Conservation (phyloP, 2,888 invertebrate genomes). For the Anthoptus insignis region DNA sequence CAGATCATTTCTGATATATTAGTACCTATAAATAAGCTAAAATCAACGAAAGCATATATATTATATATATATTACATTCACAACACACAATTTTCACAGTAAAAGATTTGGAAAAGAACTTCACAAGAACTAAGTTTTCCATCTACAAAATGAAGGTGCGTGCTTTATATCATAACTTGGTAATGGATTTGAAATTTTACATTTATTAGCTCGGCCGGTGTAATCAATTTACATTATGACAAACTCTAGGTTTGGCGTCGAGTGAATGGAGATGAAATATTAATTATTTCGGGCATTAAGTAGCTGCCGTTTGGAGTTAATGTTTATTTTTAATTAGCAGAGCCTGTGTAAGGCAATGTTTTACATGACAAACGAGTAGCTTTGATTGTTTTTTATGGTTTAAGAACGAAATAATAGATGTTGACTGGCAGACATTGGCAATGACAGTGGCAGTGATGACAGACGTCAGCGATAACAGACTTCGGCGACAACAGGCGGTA, state of each 20-base stretch:
- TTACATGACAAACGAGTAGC: background rate
- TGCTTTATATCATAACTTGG: conserved; percentile 80
- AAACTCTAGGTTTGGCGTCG: conserved; percentile 49
- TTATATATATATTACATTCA: background rate
- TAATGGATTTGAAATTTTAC: conserved; percentile 84
- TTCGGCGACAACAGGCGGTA: no score
- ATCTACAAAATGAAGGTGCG: conserved; percentile 83
- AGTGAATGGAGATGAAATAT: conserved; percentile 45
- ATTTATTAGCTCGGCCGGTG: conserved; percentile 68
- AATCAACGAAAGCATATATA: background rate
- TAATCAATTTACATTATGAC: conserved; percentile 69
- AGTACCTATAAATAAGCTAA: no score
- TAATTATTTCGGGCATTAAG: conserved; percentile 45
- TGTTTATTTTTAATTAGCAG: conserved; percentile 28
- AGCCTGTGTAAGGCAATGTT: background rate
- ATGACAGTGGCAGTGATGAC: no score
- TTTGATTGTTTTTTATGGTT: background rate
- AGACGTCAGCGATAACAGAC: no score
- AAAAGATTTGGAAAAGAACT: conserved; percentile 57
- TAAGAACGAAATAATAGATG: no score
- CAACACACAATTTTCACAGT: background rate
- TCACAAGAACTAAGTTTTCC: conserved; percentile 78
- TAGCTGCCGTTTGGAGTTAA: conserved; percentile 20
- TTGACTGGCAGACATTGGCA: no score
- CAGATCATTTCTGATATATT: no score